Evolutionary conservation across 2,113 vertebrate genomes (phyloP).

Genomic region (Nematolebias whitei): DNA sequence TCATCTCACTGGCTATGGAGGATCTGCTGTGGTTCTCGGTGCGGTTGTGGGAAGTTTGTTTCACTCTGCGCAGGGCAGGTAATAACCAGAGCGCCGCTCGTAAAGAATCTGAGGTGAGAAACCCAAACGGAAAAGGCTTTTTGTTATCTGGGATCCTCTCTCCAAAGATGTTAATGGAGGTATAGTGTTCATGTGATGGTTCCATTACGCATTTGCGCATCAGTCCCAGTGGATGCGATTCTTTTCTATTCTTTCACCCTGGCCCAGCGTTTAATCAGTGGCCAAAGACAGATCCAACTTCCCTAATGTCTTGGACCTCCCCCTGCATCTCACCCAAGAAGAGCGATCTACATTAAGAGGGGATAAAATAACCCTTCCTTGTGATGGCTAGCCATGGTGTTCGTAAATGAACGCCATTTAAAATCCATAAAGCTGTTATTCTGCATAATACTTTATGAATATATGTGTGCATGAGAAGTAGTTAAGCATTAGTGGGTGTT

Average conservation of each 20-base stretch:
- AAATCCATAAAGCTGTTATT: constrained; percentile 82
- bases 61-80: constrained; percentile 30
- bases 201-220: constrained; percentile 60
- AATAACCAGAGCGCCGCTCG: constrained; percentile 54
- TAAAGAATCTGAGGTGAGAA: constrained; percentile 59
- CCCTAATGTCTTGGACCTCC: constrained; percentile 70
- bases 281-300: constrained; percentile 71
- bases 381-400: constrained; percentile 72
- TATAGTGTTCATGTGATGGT: constrained; percentile 48
- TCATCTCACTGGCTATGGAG: constrained; percentile 59
- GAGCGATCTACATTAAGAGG: constrained; percentile 75
- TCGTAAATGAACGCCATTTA: constrained; percentile 79
- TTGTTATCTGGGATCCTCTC: constrained; percentile 50
- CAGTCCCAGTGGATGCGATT: constrained; percentile 46
- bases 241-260: constrained; percentile 47
- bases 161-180: constrained; percentile 62
- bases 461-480: constrained; percentile 70
- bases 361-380: constrained; percentile 75
- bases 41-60: constrained; percentile 61
- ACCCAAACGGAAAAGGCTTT: constrained; percentile 56
- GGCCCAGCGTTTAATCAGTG: constrained; percentile 67
- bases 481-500: constrained; percentile 60
- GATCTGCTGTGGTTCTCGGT: constrained; percentile 56
- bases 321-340: constrained; percentile 63
- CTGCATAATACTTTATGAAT: constrained; percentile 80